Conservation (phyloP, 2,113 vertebrate species). For the Trematomus loennbergii region DNA sequence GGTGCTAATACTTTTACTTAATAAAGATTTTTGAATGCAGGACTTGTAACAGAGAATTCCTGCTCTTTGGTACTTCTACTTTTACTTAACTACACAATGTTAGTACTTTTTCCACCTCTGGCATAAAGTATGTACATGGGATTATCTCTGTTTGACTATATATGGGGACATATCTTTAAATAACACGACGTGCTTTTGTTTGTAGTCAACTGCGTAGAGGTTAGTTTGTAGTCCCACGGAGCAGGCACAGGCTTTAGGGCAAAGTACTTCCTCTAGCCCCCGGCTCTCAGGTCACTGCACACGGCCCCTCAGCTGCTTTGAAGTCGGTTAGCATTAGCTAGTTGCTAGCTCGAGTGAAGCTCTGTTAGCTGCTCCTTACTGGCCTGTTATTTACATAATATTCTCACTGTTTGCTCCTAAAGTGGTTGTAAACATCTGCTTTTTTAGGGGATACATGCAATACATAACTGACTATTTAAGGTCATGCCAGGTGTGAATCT, state of each 20-base stretch:
- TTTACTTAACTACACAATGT: too few species aligned
- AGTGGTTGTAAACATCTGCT: not conserved
- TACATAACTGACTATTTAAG: not conserved
- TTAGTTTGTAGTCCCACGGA: constrained; percentile 4
- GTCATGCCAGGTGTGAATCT: not conserved
- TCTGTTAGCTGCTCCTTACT: not conserved
- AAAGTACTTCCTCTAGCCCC: not conserved
- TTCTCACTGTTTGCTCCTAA: not conserved
- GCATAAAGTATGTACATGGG: too few species aligned
- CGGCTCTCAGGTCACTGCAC: constrained; percentile 22
- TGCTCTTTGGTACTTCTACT: too few species aligned
- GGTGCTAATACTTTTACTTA: too few species aligned
- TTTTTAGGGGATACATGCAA: not conserved
- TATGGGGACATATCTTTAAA: not conserved
- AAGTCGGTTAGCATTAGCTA: constrained; percentile 14
- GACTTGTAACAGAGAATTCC: too few species aligned
- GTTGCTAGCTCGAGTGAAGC: not conserved
- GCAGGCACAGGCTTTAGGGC: constrained; percentile 25
- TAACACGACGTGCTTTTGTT: constrained; percentile 18
- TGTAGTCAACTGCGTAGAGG: constrained; percentile 35
- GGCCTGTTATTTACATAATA: constrained; percentile 5
- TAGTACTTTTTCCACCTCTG: too few species aligned
- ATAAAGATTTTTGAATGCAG: too few species aligned
- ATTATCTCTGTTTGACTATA: not conserved
- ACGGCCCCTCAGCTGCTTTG: constrained; percentile 7